phyloP scores from a whole-genome alignment of 2,797 vertebrate species.

The Nyctibius grandis region DNA sequence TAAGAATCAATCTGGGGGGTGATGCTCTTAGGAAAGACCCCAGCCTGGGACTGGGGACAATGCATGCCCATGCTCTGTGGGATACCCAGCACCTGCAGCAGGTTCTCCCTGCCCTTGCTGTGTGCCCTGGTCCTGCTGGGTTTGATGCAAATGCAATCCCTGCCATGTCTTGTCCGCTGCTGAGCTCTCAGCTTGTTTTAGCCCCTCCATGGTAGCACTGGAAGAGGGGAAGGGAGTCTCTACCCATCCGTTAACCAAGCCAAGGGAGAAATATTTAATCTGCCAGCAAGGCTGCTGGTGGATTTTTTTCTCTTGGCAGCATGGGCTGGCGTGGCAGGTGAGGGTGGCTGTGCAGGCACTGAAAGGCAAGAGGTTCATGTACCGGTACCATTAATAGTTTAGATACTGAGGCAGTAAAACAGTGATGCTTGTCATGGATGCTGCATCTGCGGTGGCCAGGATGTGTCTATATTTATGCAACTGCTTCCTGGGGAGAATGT shows the following conservation, averaged over 20 bases:
- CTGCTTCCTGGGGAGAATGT: accelerated
- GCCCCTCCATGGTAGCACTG: background rate
- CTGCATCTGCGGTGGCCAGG: accelerated
- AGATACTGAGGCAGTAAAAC: background rate
- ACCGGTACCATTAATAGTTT: background rate
- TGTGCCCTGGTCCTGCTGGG: background rate
- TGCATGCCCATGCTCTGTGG: accelerated
- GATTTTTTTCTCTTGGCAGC: background rate
- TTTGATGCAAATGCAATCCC: background rate
- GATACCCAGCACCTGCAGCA: background rate
- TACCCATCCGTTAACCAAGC: background rate
- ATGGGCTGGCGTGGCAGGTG: background rate
- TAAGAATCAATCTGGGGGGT: background rate
- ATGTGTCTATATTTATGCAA: background rate
- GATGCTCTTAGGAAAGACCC: background rate
- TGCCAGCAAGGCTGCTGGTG: background rate
- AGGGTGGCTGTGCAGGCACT: background rate
- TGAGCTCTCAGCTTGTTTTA: background rate
- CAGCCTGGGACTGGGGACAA: background rate
- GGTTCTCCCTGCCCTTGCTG: background rate
- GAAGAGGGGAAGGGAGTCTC: background rate
- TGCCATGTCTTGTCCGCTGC: background rate
- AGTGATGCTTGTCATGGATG: background rate
- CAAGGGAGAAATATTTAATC: background rate
- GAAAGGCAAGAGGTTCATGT: background rate